Evolutionary conservation across 53 echinoderm and acorn worm species (phyloP), one percentile per base, ranked within the genome.

Genomic region (Mesocentrotus franciscanus): DNA sequence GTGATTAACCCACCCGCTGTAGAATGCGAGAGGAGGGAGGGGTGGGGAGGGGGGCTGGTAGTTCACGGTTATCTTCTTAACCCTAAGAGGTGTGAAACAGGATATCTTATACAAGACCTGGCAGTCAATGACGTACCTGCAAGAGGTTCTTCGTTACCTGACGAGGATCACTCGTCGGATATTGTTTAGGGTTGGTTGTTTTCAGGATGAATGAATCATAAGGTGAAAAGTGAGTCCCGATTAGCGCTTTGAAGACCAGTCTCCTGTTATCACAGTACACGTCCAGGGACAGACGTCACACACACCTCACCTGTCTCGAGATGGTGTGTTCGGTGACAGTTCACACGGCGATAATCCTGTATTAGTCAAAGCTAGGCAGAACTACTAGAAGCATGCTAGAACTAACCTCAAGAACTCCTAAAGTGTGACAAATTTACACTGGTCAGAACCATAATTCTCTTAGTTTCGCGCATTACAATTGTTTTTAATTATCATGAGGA

Each of bases 231-330:
- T 87, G 87, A 87, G 59, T 27, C 26, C 87, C 58, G 87, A 87
- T 87, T 87, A 87, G 59, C 87, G 29, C 49, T 6, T 58, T 57
- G 57, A 57, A 58, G 13, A 9, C 87, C 87, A 16, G 87, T 87
- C 87, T 87, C 87, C 87, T 87, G 87, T 87, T 87, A 87, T 87
- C 57, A 87, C 58, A 87, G 87, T n/a, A n/a, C 57, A 87, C 85
- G 85, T 58, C 56, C 57, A 87, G 81, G 81, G 81, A 81, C 42
- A 81, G 81, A 81, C 81, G 42, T 81, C 81, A 18, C 42, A 36
- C 81, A 64, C 64, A 64, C 81, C 39, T 76, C 81, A 42, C 11
- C 79, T 79, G 79, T 79, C 81, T 18, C 20, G 20, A 68, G 9
- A 68, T 68, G 68, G 22, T 68, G 68, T 68, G 22, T 24, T 76